Percentiles rank a stretch among this genome's conserved stretches.
These are phyloP conservation scores for Gephyroberyx darwinii DNA, from an alignment of 2,797 vertebrate species.

Conservation along the genomic window DNA sequence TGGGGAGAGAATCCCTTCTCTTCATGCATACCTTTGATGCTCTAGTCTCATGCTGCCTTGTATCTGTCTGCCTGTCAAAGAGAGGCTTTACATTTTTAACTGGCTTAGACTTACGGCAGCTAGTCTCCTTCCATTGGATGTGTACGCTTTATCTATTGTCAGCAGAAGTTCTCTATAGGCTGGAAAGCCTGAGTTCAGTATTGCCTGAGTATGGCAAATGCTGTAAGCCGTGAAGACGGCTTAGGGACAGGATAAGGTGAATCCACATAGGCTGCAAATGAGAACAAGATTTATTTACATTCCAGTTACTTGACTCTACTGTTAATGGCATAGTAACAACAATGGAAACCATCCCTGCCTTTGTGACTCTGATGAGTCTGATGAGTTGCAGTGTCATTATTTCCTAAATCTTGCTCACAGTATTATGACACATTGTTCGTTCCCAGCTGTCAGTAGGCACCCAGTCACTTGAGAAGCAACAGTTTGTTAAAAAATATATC, in stretches of 20 bases:
- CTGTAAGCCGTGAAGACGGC: slow-evolving; percentile 16
- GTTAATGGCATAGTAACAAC: neutral
- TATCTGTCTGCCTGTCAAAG: slow-evolving; percentile 34
- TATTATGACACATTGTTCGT: neutral
- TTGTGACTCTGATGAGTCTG: slow-evolving; percentile 1
- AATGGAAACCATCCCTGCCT: neutral
- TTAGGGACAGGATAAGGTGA: slow-evolving; percentile 14
- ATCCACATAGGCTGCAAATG: slow-evolving; percentile 5
- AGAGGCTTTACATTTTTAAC: slow-evolving; percentile 62
- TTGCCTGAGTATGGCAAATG: slow-evolving; percentile 50
- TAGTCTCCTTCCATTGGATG: slow-evolving; percentile 10
- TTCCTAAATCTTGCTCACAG: neutral
- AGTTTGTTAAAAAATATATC: too few relatives aligned
- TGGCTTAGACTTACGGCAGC: slow-evolving; percentile 42
- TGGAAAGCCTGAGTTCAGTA: slow-evolving; percentile 40
- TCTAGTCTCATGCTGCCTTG: slow-evolving; percentile 24
- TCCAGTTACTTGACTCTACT: neutral
- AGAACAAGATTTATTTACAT: neutral
- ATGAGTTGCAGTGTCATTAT: neutral
- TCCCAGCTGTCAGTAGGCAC: neutral
- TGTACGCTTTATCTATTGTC: slow-evolving; percentile 56
- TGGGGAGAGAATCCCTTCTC: slow-evolving; percentile 40
- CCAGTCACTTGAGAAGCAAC: neutral
- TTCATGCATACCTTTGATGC: slow-evolving; percentile 50
- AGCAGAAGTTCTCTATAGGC: slow-evolving; percentile 52